Base-by-base conservation (phyloP, 2,797 vertebrate species). In the Epinephelus coioides region DNA sequence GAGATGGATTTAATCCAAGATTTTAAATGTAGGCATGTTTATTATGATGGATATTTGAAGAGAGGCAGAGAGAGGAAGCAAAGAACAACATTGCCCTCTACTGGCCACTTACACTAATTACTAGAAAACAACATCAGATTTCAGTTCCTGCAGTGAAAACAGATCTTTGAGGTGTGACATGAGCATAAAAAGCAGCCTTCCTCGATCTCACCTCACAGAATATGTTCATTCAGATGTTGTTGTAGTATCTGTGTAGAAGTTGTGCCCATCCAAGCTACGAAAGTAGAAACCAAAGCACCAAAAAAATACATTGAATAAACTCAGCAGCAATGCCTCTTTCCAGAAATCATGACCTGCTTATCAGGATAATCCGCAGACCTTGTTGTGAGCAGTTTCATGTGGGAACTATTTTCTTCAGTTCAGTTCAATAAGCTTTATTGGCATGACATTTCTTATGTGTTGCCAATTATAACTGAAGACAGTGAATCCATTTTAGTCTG, bases 71-170 rank as follows among this genome's bases (percentile, higher is more conserved):
- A 57, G 23, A 27, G 44, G 21, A 53, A 40, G 25, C 14, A 34
- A 71, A 81, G 85, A 81, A 21, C 82, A 85, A 85, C 81, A 89
- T 47, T 88, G 88, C 72, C 88, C 69, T 84, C 91, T 86, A 46
- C 27, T 73, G 91, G 86, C 25, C 0, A 12, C 0, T 12, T 50
- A 1, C 5, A 38, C 15, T 5, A 3, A 73, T 44, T 12, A 59
- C 51, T 17, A 25, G 15, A 2, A 15, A 27, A 10, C 5, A 30
- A 23, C 23, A 63, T 0, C 17, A 18, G 25, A n/a, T 51, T 46
- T 44, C 18, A 17, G 19, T 21, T 53, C 1, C 19, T 19, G 4
- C 17, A 15, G 3, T 14, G 18, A 50, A 6, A 50, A 14, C 19
- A 25, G 54, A 51, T 17, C 6, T 21, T 7, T 51, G 23, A 67